Base-by-base conservation (phyloP, 2,888 invertebrate genomes). In the Spodoptera littoralis region DNA sequence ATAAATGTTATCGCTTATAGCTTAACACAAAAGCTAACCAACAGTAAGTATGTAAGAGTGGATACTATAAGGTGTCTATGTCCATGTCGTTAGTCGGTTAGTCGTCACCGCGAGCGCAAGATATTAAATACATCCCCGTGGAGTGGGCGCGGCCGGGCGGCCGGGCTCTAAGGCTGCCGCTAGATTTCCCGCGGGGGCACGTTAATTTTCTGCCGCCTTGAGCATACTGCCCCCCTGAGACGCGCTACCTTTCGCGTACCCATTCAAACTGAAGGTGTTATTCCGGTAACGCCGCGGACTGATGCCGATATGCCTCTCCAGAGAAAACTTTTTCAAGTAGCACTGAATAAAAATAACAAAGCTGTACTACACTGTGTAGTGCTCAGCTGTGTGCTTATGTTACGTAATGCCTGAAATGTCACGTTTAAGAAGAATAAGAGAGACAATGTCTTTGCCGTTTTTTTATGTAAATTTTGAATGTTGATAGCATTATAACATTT, bases 201-300 rank as follows among this genome's bases (percentile, higher is more conserved):
- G 96, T 96, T 96, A 96, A 96, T 96, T 96, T 96, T 96, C 96
- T 96, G 96, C 96, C 96, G 96, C 96, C 96, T 96, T 96, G 96
- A 96, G 96, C 96, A 96, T 96, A 96, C 94, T 95, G 95, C 96
- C 93, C 96, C 92, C 96, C 77, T 82, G 96, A 95, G 96, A 94
- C 93, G 86, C 88, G 87, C 92, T 94, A 94, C 95, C 95, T 95
- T 93, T 94, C 93, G 89, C 90, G 90, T 85, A 92, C 88, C 92
- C 90, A 91, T 93, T 93, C 93, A 92, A 87, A 90, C 91, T 88
- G 88, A 92, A 95, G 95, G 95, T 95, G 95, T 95, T 95, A 92
- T 92, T 93, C 92, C 88, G 84, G 89, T 86, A 89, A 88, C 88
- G 87, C 88, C 84, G 92, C 93, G 93, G 90, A 88, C 90, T 91